Base-by-base conservation (phyloP, 2,888 invertebrate species). In the Cheilosia vulpina region DNA sequence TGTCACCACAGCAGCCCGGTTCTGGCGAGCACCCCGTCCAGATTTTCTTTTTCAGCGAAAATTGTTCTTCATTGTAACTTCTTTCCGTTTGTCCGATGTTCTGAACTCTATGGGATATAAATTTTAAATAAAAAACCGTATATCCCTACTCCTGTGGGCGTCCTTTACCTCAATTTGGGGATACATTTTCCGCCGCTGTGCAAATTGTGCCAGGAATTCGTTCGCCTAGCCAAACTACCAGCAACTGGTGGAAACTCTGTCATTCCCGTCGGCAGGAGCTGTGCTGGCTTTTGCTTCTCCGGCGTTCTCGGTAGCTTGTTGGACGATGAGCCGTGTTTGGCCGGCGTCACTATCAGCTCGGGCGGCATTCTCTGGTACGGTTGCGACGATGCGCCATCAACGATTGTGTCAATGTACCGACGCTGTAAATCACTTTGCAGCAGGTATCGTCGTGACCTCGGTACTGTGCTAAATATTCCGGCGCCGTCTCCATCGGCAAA, bases 31-130 rank as follows among this genome's bases (percentile, higher is more conserved):
- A 88, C 5, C 96, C 96, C 2, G 95, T 95, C 96, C 96, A 96
- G 58, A 96, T 93, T 91, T 95, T 95, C 90, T 95, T 95, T 89
- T 95, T 95, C 34, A 96, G 90, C 0, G 95, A 93, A 6, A 96
- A 91, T 90, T 95, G 96, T 7, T 90, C 91, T 17, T 91, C 93
- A 60, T 88, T 77, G 45, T 87, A 80, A 57, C 66, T 52, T 47
- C 53, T 87, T 53, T 68, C 63, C 4, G 47, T 84, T 58, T 88
- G 87, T 5, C 87, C 89, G 45, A 88, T 87, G 78, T 87, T 88
- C 2, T 88, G 89, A 1, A 88, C 75, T 41, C 88, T 88, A 21
- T 71, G 65, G 27, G 15, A 60, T n/a, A 50, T 2, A 71, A 53
- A 1, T 15, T 11, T 6, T 2, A 19, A 6, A 60, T 11, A 11